phyloP scores from a whole-genome alignment of 2,888 invertebrate genomes.

The Tethea ocularis region DNA sequence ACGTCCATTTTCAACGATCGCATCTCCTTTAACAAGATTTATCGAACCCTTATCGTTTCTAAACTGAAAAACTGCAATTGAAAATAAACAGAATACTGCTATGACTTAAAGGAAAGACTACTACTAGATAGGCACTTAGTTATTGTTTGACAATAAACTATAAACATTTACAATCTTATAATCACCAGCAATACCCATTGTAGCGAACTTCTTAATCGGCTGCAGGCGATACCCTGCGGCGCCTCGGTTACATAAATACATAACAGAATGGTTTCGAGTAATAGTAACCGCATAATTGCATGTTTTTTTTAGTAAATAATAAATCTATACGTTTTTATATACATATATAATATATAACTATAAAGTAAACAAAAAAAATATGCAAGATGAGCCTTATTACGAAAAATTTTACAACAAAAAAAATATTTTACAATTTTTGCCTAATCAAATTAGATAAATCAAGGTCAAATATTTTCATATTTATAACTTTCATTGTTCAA shows the following conservation, averaged over 20 bases:
- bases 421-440: not conserved
- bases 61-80: slow-evolving; percentile 78
- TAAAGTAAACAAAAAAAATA: not conserved
- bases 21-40: slow-evolving; percentile 73
- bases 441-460: not conserved
- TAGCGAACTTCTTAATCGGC: slow-evolving; percentile 3
- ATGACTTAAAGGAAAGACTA: slow-evolving; percentile 23
- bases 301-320: not conserved
- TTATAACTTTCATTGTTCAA: too few species aligned
- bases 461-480: not conserved
- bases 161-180: slow-evolving; percentile 1
- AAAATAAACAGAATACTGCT: slow-evolving; percentile 55
- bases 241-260: slow-evolving; percentile 2
- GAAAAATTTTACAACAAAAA: not conserved
- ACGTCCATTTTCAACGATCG: slow-evolving; percentile 39
- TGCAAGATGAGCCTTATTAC: not conserved
- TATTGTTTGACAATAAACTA: slow-evolving; percentile 8
- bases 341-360: not conserved
- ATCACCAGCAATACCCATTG: slow-evolving; percentile 4
- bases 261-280: not conserved
- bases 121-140: not conserved
- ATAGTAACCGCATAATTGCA: not conserved
- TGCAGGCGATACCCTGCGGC: not conserved
- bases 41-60: slow-evolving; percentile 78
- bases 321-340: not conserved